These are phyloP conservation scores for Acanthococcus lagerstroemiae DNA, from an alignment of 2,888 invertebrate species.

Conservation along the genomic window DNA sequence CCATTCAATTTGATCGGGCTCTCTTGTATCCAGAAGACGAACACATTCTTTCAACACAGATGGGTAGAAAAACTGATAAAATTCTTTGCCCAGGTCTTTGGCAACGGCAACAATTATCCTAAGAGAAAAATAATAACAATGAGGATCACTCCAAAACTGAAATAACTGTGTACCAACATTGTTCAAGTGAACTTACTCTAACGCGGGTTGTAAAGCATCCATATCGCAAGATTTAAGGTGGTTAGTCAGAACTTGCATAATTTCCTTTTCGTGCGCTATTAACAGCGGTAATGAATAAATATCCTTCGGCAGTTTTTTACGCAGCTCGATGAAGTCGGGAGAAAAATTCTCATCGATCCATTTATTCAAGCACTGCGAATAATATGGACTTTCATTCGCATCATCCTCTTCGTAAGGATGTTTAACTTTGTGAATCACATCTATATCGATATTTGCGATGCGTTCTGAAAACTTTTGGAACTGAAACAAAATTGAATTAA, in stretches of 20 bases:
- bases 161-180: slow-evolving; percentile 12
- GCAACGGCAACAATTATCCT: slow-evolving; percentile 76
- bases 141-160: slow-evolving; percentile 4
- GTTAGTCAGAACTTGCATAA: slow-evolving; percentile 60
- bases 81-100: slow-evolving; percentile 81
- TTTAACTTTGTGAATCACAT: slow-evolving; percentile 74
- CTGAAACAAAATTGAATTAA: slow-evolving; percentile 45
- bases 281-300: slow-evolving; percentile 72
- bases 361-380: slow-evolving; percentile 71
- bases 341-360: slow-evolving; percentile 84
- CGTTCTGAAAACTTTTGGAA: slow-evolving; percentile 81
- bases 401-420: slow-evolving; percentile 61
- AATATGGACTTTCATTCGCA: slow-evolving; percentile 60
- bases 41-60: slow-evolving; percentile 63
- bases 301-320: slow-evolving; percentile 61
- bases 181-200: slow-evolving; percentile 63
- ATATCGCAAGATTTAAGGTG: slow-evolving; percentile 62
- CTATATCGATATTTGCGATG: slow-evolving; percentile 72
- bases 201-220: slow-evolving; percentile 64
- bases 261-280: slow-evolving; percentile 64
- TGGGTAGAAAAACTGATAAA: slow-evolving; percentile 68
- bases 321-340: slow-evolving; percentile 66
- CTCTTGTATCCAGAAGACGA: slow-evolving; percentile 58
- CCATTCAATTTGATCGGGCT: slow-evolving; percentile 77
- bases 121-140: slow-evolving; percentile 37